Evolutionary conservation across 2,888 invertebrate species (phyloP).

Genomic region (Amphipyra tragopoginis): DNA sequence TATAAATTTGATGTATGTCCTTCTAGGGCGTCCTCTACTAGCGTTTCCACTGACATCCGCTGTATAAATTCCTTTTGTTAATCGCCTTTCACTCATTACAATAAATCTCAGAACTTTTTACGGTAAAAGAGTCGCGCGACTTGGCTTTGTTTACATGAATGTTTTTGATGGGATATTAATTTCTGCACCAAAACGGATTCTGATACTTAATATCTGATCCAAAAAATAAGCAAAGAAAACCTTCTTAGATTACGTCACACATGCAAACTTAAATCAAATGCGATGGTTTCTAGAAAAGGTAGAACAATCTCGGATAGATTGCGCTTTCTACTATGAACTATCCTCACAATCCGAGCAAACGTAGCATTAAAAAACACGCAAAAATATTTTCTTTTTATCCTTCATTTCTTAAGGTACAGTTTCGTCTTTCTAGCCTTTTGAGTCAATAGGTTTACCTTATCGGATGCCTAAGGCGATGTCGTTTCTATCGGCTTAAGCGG

Average conservation of each 20-base stretch:
- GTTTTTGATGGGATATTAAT: too few relatives aligned
- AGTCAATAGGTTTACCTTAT: slow-evolving; percentile 29
- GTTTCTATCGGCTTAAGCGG: slow-evolving; percentile 24
- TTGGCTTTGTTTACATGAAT: too few relatives aligned
- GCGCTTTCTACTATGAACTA: not conserved
- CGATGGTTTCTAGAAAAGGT: not conserved
- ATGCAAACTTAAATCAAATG: slow-evolving; percentile 5
- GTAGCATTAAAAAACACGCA: not conserved
- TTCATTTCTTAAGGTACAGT: not conserved
- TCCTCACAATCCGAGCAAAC: not conserved
- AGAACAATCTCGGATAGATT: not conserved
- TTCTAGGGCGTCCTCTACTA: too few relatives aligned
- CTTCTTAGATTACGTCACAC: not conserved
- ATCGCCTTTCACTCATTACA: too few relatives aligned
- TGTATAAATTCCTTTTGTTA: too few relatives aligned
- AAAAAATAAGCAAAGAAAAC: not conserved
- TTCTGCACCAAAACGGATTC: too few relatives aligned
- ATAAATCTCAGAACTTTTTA: too few relatives aligned
- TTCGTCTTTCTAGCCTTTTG: slow-evolving; percentile 21
- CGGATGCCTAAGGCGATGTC: slow-evolving; percentile 25
- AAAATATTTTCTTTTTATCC: not conserved
- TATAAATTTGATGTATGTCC: too few relatives aligned
- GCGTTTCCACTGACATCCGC: too few relatives aligned
- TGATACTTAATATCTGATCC: too few relatives aligned
- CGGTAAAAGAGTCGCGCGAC: too few relatives aligned